Evolutionary conservation across 2,888 invertebrate species (phyloP).

Genomic region (Catocala sponsa): DNA sequence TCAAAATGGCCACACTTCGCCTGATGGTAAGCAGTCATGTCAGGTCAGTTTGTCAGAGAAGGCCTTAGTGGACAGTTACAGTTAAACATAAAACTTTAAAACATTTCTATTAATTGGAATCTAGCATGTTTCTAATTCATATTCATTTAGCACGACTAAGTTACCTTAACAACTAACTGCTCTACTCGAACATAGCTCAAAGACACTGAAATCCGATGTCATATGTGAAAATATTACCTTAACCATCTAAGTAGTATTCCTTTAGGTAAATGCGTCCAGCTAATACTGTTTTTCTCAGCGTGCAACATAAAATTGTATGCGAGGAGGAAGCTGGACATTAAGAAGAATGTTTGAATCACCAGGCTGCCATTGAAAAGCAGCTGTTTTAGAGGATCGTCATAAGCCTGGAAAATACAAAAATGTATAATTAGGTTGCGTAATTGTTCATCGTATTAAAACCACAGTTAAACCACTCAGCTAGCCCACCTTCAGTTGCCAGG

Average conservation of each 20-base stretch:
- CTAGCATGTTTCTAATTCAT: too few species aligned
- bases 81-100: too few species aligned
- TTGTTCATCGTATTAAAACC: neutral
- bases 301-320: conserved; percentile 75
- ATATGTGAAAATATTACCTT: conserved; percentile 56
- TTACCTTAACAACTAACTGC: too few species aligned
- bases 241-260: conserved; percentile 76
- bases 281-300: conserved; percentile 62
- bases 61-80: too few species aligned
- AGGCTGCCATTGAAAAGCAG: conserved; percentile 76
- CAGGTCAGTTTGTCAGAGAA: too few species aligned
- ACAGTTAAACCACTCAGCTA: too few species aligned
- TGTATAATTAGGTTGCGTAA: neutral
- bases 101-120: too few species aligned
- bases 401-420: conserved; percentile 62
- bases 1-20: too few species aligned
- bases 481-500: too few species aligned
- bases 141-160: too few species aligned
- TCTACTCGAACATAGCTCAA: neutral
- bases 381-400: conserved; percentile 74
- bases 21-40: too few species aligned
- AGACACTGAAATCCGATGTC: neutral
- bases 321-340: conserved; percentile 79
- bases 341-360: conserved; percentile 77
- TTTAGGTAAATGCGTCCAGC: conserved; percentile 68